Conservation (phyloP, 2,113 vertebrate genomes). For the Epinephelus fuscoguttatus region DNA sequence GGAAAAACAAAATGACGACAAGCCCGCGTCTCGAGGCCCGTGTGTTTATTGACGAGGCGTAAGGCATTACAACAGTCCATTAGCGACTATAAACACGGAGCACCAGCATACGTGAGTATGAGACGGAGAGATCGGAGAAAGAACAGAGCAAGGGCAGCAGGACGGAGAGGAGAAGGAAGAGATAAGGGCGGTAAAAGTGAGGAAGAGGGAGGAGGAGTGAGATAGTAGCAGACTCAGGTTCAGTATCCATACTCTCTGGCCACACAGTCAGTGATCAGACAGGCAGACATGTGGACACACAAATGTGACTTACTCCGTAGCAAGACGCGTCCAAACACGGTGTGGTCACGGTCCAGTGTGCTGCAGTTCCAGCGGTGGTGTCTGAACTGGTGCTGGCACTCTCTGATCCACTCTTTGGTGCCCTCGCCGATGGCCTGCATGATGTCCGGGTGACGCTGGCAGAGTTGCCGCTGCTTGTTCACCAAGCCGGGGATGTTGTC, state of each 20-base stretch:
- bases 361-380: conserved; percentile 99
- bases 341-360: conserved; percentile 96
- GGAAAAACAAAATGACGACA: conserved; percentile 64
- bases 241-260: neutral
- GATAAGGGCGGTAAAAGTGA: conserved; percentile 28
- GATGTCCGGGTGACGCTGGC: conserved; percentile 96
- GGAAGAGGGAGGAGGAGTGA: conserved; percentile 1
- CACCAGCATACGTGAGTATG: conserved; percentile 30
- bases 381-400: conserved; percentile 98
- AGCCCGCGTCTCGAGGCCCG: conserved; percentile 35
- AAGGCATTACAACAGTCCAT: conserved; percentile 68
- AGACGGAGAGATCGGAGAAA: conserved; percentile 33
- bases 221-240: neutral
- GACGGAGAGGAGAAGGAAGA: conserved; percentile 10
- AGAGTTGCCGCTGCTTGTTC: conserved; percentile 96
- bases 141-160: conserved; percentile 29
- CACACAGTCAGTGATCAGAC: neutral
- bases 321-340: conserved; percentile 96
- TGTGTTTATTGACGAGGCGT: conserved; percentile 73
- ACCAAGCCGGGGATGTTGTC: conserved; percentile 97
- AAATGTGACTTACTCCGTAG: conserved; percentile 90
- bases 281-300: neutral
- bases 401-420: conserved; percentile 97
- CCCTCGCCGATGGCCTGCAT: conserved; percentile 98
- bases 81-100: conserved; percentile 69